Evolutionary conservation across 1,140 invertebrate species (phyloP).

Genomic region (Aphaenogaster floridana): DNA sequence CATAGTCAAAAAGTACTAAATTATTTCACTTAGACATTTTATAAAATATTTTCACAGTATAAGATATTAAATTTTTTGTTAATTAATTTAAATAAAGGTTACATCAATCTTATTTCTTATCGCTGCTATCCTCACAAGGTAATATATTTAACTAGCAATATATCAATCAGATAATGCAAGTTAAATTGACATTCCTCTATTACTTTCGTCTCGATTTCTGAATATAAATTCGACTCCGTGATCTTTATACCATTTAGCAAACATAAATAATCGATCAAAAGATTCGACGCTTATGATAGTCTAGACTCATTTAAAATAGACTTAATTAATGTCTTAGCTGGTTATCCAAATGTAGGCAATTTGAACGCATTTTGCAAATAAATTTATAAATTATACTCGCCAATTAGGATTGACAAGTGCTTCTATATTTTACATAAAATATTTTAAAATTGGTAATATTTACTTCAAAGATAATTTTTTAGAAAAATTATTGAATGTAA

Average conservation of each 20-base stretch:
- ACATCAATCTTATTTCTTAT: constrained; percentile 13
- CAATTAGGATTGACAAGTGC: neutral
- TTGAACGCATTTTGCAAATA: neutral
- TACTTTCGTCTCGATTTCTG: neutral
- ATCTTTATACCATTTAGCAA: neutral
- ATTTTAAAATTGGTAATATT: neutral
- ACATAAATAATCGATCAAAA: constrained; percentile 18
- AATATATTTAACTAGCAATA: neutral
- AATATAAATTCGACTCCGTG: constrained; percentile 14
- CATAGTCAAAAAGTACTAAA: neutral
- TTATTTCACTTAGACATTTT: neutral
- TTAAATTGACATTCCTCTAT: neutral
- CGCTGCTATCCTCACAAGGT: neutral
- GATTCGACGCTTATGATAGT: neutral
- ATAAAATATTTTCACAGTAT: neutral
- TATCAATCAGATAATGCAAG: neutral
- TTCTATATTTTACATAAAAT: constrained; percentile 3
- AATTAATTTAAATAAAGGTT: neutral
- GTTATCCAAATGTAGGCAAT: neutral
- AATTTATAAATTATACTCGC: constrained; percentile 23
- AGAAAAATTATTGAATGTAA: neutral
- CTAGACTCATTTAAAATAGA: constrained; percentile 3
- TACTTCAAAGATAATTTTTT: neutral
- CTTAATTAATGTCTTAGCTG: neutral
- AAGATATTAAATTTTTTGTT: constrained; percentile 12